Conservation (phyloP, 2,797 vertebrate genomes). For the Chiloscyllium punctatum region DNA sequence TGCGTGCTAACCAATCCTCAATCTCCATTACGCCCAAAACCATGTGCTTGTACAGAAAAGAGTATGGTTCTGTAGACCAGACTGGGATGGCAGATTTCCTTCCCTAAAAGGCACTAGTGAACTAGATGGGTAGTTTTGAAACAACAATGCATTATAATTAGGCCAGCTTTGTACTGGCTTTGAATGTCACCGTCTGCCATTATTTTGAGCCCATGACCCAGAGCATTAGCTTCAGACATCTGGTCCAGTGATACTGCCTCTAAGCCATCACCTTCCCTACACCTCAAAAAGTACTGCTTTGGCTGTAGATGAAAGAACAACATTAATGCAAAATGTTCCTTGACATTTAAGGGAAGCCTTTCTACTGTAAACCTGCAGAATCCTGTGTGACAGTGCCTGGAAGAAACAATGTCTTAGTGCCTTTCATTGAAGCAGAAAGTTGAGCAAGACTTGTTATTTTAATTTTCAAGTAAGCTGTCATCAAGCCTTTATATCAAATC, state of each 20-base stretch:
- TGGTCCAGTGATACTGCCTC: not conserved
- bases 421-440: not conserved
- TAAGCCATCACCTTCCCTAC: not conserved
- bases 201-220: too few relatives aligned
- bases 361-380: not conserved
- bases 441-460: not conserved
- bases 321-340: not conserved
- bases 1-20: too few relatives aligned
- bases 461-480: not conserved
- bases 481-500: conserved; percentile 10
- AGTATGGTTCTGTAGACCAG: too few relatives aligned
- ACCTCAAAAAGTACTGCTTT: not conserved
- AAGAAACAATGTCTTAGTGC: not conserved
- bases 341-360: not conserved
- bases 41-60: too few relatives aligned
- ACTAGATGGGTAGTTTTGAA: not conserved
- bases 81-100: too few relatives aligned
- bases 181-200: too few relatives aligned
- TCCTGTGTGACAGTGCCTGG: not conserved
- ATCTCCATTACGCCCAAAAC: too few relatives aligned
- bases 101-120: too few relatives aligned
- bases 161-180: too few relatives aligned
- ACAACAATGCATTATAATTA: too few relatives aligned
- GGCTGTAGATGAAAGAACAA: not conserved
- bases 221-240: not conserved